Evolutionary conservation across 2,797 vertebrate genomes (phyloP).

Genomic region (Alfaro cultratus): DNA sequence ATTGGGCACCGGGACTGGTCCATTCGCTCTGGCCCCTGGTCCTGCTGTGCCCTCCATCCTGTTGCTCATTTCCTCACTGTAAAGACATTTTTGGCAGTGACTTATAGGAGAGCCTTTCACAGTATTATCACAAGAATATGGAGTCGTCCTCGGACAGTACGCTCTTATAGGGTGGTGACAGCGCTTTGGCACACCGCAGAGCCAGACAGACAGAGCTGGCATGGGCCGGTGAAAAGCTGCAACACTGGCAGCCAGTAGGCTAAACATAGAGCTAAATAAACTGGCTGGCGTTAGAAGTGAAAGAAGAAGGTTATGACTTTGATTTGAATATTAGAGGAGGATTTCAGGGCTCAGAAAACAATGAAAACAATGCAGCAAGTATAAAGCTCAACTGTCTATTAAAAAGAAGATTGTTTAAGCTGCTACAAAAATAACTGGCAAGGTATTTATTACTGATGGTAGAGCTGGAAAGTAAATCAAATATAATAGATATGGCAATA

Average conservation of each 20-base stretch:
- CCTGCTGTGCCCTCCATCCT: conserved; percentile 53
- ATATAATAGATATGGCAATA: no score
- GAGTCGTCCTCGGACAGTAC: background rate
- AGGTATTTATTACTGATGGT: background rate
- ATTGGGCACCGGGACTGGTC: conserved; percentile 25
- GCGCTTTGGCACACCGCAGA: background rate
- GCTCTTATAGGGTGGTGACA: background rate
- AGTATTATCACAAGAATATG: conserved; percentile 1
- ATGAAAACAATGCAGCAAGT: background rate
- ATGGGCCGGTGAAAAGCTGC: background rate
- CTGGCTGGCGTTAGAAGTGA: background rate
- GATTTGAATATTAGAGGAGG: background rate
- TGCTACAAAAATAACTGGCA: background rate
- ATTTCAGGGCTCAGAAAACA: background rate
- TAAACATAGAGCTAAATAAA: conserved; percentile 10
- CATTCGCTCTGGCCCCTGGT: conserved; percentile 28
- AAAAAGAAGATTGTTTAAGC: background rate
- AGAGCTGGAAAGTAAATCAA: no score
- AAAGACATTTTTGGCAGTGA: conserved; percentile 30
- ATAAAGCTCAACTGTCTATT: background rate
- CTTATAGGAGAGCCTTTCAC: background rate
- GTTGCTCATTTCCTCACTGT: conserved; percentile 64
- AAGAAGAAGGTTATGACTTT: background rate
- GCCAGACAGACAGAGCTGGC: background rate
- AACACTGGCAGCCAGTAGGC: conserved; percentile 2